phyloP scores from a whole-genome alignment of 2,888 invertebrate genomes.

The Caradrina clavipalpis region DNA sequence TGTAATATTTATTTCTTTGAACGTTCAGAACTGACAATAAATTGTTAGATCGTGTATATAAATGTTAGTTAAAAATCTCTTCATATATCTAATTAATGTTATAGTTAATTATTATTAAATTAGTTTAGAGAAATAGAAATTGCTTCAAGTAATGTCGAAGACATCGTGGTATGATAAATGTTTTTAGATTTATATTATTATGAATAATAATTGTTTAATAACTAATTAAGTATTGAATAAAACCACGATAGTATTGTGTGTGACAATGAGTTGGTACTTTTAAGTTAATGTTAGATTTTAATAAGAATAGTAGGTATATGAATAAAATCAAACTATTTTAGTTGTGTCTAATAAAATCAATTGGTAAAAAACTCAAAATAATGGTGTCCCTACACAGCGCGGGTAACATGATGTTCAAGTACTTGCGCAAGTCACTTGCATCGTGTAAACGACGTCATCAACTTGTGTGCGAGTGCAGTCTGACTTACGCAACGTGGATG shows the following conservation, averaged over 20 bases:
- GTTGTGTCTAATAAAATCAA: constrained; percentile 5
- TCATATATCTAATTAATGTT: constrained; percentile 80
- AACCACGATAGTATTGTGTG: constrained; percentile 63
- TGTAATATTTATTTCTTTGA: constrained; percentile 73
- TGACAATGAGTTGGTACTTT: constrained; percentile 65
- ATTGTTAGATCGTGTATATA: constrained; percentile 82
- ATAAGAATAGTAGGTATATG: background rate
- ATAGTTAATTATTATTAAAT: constrained; percentile 39
- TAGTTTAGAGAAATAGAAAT: constrained; percentile 53
- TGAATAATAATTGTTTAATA: constrained; percentile 53
- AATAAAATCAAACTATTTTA: constrained; percentile 4
- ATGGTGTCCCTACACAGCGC: background rate
- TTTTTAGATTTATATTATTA: constrained; percentile 59
- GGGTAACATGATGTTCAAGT: background rate
- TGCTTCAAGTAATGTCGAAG: constrained; percentile 65
- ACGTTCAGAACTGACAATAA: constrained; percentile 91
- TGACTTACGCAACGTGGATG: background rate
- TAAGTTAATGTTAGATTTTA: constrained; percentile 23
- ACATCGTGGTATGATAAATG: constrained; percentile 62
- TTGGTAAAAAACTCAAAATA: background rate
- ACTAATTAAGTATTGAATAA: constrained; percentile 46
- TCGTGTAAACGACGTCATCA: background rate
- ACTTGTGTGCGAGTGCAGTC: background rate
- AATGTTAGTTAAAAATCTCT: constrained; percentile 78
- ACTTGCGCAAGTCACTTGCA: background rate